Conservation (phyloP, 2,888 invertebrate species). For the Pyrocoelia pectoralis region DNA sequence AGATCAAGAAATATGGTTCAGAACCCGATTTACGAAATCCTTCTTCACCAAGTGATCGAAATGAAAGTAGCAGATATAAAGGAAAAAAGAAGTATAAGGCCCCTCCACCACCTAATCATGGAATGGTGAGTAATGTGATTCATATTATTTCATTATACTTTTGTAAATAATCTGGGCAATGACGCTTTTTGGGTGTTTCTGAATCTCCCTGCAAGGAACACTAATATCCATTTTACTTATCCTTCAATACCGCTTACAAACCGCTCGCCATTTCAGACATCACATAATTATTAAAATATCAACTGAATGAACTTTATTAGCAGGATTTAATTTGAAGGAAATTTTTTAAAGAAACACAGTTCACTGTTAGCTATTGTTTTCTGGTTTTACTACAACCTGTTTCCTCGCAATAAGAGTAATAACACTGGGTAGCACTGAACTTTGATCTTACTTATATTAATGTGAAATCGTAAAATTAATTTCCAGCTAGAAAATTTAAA, state of each 20-base stretch:
- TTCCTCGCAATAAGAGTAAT: too few species aligned
- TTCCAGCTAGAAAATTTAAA: slow-evolving; percentile 46
- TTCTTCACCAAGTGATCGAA: slow-evolving; percentile 25
- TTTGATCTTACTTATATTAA: neutral
- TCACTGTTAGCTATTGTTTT: too few species aligned
- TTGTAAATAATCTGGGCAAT: neutral
- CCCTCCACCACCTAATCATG: slow-evolving; percentile 67
- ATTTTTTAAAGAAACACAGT: too few species aligned
- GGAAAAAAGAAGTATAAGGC: slow-evolving; percentile 82
- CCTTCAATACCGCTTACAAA: neutral
- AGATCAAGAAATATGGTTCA: slow-evolving; percentile 72
- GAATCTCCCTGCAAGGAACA: neutral
- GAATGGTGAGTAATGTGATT: slow-evolving; percentile 42
- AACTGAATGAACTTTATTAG: too few species aligned
- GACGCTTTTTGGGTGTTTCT: neutral
- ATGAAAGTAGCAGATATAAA: slow-evolving; percentile 61
- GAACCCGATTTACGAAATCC: slow-evolving; percentile 71
- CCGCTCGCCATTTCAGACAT: too few species aligned
- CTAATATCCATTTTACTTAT: neutral
- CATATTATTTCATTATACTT: neutral
- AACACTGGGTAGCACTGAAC: neutral
- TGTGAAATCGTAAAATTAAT: neutral
- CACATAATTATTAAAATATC: too few species aligned
- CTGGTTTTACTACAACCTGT: too few species aligned
- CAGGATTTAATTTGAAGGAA: too few species aligned